Evolutionary conservation across 2,113 vertebrate genomes (phyloP).

Genomic region (Tautogolabrus adspersus): DNA sequence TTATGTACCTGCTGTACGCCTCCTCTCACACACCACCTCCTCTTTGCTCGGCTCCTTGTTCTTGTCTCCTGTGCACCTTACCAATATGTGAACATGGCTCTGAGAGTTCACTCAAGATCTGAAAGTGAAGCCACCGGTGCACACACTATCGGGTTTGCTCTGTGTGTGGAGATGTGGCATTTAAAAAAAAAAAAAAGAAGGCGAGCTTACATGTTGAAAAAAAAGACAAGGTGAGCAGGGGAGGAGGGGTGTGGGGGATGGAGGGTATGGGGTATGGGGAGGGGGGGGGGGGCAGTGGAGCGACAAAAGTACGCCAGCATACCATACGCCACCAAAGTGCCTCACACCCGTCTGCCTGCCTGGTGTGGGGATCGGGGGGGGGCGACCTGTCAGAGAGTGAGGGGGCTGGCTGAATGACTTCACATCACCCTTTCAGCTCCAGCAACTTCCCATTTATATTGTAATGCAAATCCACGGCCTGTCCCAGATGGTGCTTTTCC

Average conservation of each 20-base stretch:
- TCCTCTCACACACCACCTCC: constrained; percentile 34
- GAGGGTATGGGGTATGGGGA: too few relatives aligned
- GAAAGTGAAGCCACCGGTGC: constrained; percentile 62
- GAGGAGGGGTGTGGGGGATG: neutral
- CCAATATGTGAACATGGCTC: constrained; percentile 46
- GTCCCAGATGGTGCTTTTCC: constrained; percentile 85
- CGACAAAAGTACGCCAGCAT: constrained; percentile 56
- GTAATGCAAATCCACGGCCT: constrained; percentile 83
- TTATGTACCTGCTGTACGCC: constrained; percentile 41
- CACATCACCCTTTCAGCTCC: constrained; percentile 84
- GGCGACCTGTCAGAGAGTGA: constrained; percentile 78
- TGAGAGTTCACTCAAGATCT: constrained; percentile 67
- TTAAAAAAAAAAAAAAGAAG: constrained; percentile 67
- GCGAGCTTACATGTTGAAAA: constrained; percentile 45
- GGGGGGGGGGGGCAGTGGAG: constrained; percentile 26
- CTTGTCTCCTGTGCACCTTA: constrained; percentile 39
- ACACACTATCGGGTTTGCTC: constrained; percentile 58
- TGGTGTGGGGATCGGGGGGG: constrained; percentile 17
- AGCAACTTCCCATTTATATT: constrained; percentile 86
- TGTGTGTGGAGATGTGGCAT: constrained; percentile 71
- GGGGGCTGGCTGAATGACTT: constrained; percentile 79
- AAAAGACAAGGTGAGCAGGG: constrained; percentile 38
- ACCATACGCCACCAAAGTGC: constrained; percentile 68
- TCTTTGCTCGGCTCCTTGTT: constrained; percentile 15
- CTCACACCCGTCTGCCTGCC: constrained; percentile 60